Percentiles rank a stretch among this genome's conserved stretches.
phyloP scores from a whole-genome alignment of 1,140 invertebrate genomes.

The Diachasmimorpha longicaudata region DNA sequence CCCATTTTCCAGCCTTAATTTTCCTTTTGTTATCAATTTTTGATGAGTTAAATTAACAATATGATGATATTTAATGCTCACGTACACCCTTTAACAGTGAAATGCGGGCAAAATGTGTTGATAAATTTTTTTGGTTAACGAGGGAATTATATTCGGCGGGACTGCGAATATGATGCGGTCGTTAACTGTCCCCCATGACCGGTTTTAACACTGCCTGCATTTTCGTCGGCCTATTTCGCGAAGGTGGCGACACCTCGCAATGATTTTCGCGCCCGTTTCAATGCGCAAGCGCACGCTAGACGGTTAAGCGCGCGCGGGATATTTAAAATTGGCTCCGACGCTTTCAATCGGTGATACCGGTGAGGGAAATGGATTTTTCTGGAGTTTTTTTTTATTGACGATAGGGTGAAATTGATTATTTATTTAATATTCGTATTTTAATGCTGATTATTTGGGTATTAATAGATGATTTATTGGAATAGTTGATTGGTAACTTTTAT shows the following conservation, averaged over 20 bases:
- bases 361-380: too few species aligned
- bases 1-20: conserved; percentile 71
- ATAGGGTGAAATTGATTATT: too few species aligned
- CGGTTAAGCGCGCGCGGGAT: not conserved
- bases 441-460: too few species aligned
- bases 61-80: not conserved
- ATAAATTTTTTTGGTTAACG: not conserved
- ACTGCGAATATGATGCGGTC: conserved; percentile 30
- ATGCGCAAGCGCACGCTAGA: not conserved
- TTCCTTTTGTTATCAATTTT: not conserved
- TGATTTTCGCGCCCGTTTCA: not conserved
- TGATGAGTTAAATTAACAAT: not conserved
- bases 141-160: not conserved
- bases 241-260: conserved; percentile 37
- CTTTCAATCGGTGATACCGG: too few species aligned
- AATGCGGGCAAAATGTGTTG: too few species aligned
- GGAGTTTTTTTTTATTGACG: too few species aligned
- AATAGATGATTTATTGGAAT: too few species aligned
- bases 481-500: too few species aligned
- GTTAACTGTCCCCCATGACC: conserved; percentile 55
- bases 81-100: not conserved
- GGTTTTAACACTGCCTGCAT: conserved; percentile 48
- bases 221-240: conserved; percentile 31
- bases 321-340: not conserved
- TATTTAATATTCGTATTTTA: too few species aligned